Percentiles rank a stretch among this genome's conserved stretches.
Conservation (phyloP, 2,888 invertebrate genomes). For the Onthophagus sagittarius region DNA sequence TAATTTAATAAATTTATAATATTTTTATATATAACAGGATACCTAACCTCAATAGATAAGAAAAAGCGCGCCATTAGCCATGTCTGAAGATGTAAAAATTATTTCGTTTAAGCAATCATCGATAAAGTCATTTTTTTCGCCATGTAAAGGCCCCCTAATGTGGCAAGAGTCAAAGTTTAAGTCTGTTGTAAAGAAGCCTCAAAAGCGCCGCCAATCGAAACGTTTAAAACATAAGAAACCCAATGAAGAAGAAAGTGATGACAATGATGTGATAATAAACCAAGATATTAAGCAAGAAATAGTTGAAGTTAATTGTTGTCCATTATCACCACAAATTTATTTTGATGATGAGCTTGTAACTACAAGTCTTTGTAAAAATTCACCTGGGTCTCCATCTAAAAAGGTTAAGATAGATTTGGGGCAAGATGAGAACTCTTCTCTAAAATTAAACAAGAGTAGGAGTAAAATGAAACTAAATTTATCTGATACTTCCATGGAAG, state of each 20-base stretch:
- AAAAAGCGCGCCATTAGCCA: background rate
- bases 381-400: constrained; percentile 8
- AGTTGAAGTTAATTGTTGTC: background rate
- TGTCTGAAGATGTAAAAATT: background rate
- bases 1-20: no score
- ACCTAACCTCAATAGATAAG: background rate
- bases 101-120: constrained; percentile 8
- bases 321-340: constrained; percentile 16
- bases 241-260: background rate
- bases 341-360: background rate
- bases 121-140: constrained; percentile 17
- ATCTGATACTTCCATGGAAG: background rate
- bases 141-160: constrained; percentile 10
- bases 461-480: no score
- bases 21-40: background rate
- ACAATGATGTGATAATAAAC: background rate
- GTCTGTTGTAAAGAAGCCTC: background rate
- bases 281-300: constrained; percentile 3
- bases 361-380: background rate
- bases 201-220: background rate
- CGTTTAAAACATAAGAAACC: background rate
- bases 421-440: background rate
- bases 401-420: background rate
- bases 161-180: constrained; percentile 5
- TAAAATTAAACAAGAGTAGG: background rate